Percentiles rank a stretch among this genome's conserved stretches.
phyloP scores from a whole-genome alignment of 2,888 invertebrate genomes.

The Hybos culiciformis region DNA sequence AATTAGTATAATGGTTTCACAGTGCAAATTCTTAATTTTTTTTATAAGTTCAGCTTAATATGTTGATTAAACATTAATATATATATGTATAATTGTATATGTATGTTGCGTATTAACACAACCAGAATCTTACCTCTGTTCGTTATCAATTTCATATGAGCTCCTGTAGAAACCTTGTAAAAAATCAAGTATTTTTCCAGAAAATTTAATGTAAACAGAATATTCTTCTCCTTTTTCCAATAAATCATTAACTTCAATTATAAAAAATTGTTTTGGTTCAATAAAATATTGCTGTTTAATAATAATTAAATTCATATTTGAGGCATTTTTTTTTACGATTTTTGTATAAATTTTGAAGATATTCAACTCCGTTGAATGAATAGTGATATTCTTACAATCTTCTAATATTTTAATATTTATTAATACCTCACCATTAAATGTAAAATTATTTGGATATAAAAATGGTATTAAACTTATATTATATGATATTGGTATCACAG shows the following conservation, averaged over 20 bases:
- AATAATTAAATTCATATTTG: conserved; percentile 18
- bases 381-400: conserved; percentile 48
- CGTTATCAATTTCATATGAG: conserved; percentile 54
- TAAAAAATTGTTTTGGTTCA: conserved; percentile 52
- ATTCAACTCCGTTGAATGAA: conserved; percentile 58
- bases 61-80: not conserved
- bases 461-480: conserved; percentile 57
- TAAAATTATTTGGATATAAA: conserved; percentile 61
- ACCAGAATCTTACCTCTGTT: conserved; percentile 56
- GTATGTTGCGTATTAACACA: conserved; percentile 1
- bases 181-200: conserved; percentile 58
- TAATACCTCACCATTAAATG: conserved; percentile 57
- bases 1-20: too few species aligned
- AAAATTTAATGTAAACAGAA: conserved; percentile 52
- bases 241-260: conserved; percentile 45
- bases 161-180: conserved; percentile 73
- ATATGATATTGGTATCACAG: conserved; percentile 55
- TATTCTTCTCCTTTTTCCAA: conserved; percentile 49
- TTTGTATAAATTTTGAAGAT: conserved; percentile 47
- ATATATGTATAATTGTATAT: too few species aligned
- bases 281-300: conserved; percentile 41
- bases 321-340: conserved; percentile 28
- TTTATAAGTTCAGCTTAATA: too few species aligned
- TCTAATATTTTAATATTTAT: conserved; percentile 47
- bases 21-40: too few species aligned